A percentile compares a stretch with the other conserved stretches of the same genome.
These are phyloP conservation scores for Globodera rostochiensis DNA, from an alignment of 1,140 invertebrate genomes.

Conservation along the genomic window DNA sequence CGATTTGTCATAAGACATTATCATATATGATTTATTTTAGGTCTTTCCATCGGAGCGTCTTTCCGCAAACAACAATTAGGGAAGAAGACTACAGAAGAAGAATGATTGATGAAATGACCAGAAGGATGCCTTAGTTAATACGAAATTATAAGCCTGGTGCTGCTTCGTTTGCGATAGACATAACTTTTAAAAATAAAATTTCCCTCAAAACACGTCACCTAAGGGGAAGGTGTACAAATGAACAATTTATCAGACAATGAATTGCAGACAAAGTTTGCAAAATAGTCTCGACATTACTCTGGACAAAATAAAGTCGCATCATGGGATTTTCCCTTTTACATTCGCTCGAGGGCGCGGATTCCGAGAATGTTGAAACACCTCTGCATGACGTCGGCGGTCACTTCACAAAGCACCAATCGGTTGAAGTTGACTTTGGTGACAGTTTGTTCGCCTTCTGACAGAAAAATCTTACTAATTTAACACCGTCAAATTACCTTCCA, in stretches of 20 bases:
- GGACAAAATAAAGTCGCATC: too few species aligned
- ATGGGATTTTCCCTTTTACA: conserved; percentile 9
- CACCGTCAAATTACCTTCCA: conserved; percentile 39
- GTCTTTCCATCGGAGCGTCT: too few species aligned
- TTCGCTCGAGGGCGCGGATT: conserved; percentile 29
- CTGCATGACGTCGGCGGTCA: conserved; percentile 82
- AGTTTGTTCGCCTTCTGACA: conserved; percentile 66
- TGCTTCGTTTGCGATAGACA: too few species aligned
- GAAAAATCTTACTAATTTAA: background rate
- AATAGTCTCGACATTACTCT: too few species aligned
- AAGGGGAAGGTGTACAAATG: background rate
- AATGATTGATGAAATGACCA: background rate
- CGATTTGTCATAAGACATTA: too few species aligned
- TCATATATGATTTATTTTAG: too few species aligned
- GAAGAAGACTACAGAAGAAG: background rate
- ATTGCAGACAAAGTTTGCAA: background rate
- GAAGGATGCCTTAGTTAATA: background rate
- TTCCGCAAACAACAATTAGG: too few species aligned
- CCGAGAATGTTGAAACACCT: conserved; percentile 87
- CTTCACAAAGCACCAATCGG: conserved; percentile 87
- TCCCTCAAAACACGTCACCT: background rate
- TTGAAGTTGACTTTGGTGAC: conserved; percentile 80
- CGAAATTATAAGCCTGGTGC: too few species aligned
- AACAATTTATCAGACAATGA: background rate
- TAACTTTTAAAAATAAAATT: background rate